Conservation (phyloP, 1,140 invertebrate species). For the Muscidifurax raptorellus region DNA sequence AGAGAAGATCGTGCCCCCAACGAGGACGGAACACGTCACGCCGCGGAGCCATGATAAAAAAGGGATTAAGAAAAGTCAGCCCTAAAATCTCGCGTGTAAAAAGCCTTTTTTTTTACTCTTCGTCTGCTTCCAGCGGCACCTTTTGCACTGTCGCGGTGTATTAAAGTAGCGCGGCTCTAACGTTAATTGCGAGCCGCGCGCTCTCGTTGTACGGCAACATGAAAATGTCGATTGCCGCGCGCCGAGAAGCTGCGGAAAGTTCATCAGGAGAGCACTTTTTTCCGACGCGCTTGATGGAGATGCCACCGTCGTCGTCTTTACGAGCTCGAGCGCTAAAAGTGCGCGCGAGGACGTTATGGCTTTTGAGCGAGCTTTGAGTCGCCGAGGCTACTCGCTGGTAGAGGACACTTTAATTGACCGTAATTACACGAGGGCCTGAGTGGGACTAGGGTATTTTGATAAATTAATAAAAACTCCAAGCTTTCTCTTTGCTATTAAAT, state of each 20-base stretch:
- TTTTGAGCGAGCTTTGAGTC: constrained; percentile 3
- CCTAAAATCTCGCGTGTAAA: constrained; percentile 50
- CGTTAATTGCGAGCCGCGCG: constrained; percentile 34
- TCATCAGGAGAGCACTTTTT: constrained; percentile 36
- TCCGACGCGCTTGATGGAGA: constrained; percentile 20
- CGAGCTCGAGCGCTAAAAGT: constrained; percentile 24
- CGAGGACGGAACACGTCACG: constrained; percentile 17
- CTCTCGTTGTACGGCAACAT: background rate
- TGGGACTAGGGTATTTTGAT: background rate
- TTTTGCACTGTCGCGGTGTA: background rate
- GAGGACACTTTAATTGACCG: constrained; percentile 19
- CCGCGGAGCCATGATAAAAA: constrained; percentile 42
- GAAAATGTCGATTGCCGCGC: constrained; percentile 45
- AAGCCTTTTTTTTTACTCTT: constrained; percentile 26
- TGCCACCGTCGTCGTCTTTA: constrained; percentile 36
- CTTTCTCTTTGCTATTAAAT: too few species aligned
- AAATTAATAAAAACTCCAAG: background rate
- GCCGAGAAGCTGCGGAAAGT: background rate
- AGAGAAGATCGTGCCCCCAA: constrained; percentile 23
- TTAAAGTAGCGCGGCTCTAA: constrained; percentile 28
- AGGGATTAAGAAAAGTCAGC: constrained; percentile 47
- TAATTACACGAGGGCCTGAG: background rate
- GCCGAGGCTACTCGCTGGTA: background rate
- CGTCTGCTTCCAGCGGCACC: background rate
- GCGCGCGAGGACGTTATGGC: background rate